These are phyloP conservation scores for Acanthopagrus latus DNA, from an alignment of 2,797 vertebrate species.

Conservation along the genomic window DNA sequence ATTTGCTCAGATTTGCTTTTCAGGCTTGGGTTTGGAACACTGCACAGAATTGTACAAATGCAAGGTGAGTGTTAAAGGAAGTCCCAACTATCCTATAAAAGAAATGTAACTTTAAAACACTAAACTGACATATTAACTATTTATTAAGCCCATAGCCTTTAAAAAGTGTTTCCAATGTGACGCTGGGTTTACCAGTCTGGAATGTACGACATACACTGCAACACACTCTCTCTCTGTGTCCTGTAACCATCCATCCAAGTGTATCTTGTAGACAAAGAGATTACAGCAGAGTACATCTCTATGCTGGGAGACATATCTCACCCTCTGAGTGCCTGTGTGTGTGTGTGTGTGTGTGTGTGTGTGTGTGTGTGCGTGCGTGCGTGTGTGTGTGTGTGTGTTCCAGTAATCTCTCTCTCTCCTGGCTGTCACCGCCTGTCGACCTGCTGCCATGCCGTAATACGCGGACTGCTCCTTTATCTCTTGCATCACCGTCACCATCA, in stretches of 20 bases:
- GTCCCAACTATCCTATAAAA: neutral
- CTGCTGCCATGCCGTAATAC: slow-evolving; percentile 68
- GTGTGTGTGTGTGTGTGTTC: slow-evolving; percentile 60
- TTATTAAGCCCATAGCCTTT: neutral
- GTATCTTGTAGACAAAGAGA: slow-evolving; percentile 77
- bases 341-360: slow-evolving; percentile 50
- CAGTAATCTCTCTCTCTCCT: slow-evolving; percentile 80
- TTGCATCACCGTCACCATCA: slow-evolving; percentile 90
- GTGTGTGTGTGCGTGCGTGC: slow-evolving; percentile 29
- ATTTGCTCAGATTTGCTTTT: too few species aligned
- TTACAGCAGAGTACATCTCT: slow-evolving; percentile 69
- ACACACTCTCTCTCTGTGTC: slow-evolving; percentile 20
- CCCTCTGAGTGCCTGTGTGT: slow-evolving; percentile 61
- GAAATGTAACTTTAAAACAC: neutral
- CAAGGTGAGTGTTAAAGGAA: neutral
- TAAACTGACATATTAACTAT: neutral
- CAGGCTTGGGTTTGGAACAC: too few species aligned
- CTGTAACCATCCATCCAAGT: slow-evolving; percentile 64
- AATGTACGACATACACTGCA: neutral
- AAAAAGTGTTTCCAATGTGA: slow-evolving; percentile 6
- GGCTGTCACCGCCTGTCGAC: slow-evolving; percentile 78
- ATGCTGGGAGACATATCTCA: slow-evolving; percentile 74
- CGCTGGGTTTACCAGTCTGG: neutral
- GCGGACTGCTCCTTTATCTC: slow-evolving; percentile 74
- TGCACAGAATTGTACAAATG: neutral